phyloP scores from a whole-genome alignment of 2,888 invertebrate genomes.

The Crioceris asparagi region DNA sequence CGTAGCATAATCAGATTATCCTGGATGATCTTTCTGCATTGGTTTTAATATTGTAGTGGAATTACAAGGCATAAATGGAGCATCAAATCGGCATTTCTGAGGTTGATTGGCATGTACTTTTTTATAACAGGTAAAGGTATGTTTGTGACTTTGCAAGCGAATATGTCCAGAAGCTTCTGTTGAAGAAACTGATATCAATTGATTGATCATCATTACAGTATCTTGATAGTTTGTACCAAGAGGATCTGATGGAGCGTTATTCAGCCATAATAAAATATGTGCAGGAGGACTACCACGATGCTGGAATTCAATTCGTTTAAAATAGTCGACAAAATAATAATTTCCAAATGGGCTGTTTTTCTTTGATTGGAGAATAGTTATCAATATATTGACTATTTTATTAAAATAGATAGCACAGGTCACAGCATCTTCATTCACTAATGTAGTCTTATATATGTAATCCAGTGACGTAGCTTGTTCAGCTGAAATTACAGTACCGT shows the following conservation, averaged over 20 bases:
- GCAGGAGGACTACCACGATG: constrained; percentile 29
- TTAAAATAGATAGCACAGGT: too few relatives aligned
- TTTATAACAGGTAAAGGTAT: constrained; percentile 27
- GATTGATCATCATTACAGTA: constrained; percentile 23
- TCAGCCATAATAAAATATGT: constrained; percentile 28
- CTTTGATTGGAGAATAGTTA: constrained; percentile 22
- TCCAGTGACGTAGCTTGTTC: constrained; percentile 6
- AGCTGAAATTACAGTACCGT: constrained; percentile 8
- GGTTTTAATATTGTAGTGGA: constrained; percentile 22
- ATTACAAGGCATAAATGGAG: constrained; percentile 25
- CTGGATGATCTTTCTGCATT: constrained; percentile 12
- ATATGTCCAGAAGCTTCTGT: constrained; percentile 22
- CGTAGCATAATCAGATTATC: constrained; percentile 7
- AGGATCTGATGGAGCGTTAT: constrained; percentile 24
- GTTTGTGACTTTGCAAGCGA: constrained; percentile 24
- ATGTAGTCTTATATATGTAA: constrained; percentile 10
- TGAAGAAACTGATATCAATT: constrained; percentile 20
- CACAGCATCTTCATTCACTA: too few relatives aligned
- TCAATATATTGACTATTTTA: constrained; percentile 27
- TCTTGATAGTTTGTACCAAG: constrained; percentile 10
- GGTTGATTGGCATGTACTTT: constrained; percentile 8
- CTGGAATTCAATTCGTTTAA: constrained; percentile 31
- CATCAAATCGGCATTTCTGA: constrained; percentile 24
- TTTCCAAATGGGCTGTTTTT: constrained; percentile 28
- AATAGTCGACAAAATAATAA: constrained; percentile 26